These are phyloP conservation scores for Eristalis intricaria DNA, from an alignment of 2,888 invertebrate species.

Conservation along the genomic window DNA sequence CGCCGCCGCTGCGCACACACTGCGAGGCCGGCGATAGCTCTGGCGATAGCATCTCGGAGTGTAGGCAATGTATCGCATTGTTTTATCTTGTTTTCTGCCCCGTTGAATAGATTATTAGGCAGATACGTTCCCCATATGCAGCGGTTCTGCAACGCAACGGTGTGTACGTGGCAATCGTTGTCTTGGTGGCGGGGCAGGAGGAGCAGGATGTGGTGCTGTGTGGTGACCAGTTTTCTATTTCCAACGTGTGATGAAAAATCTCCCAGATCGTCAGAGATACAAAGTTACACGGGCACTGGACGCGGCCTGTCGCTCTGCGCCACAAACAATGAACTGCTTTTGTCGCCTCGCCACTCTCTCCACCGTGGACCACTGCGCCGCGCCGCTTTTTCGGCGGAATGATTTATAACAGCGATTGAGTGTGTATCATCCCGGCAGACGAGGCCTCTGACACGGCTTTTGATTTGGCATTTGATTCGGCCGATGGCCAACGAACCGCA, in stretches of 20 bases:
- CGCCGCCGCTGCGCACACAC: background rate
- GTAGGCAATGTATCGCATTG: slow-evolving; percentile 61
- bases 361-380: slow-evolving; percentile 34
- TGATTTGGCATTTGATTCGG: background rate
- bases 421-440: slow-evolving; percentile 47
- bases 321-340: background rate
- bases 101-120: slow-evolving; percentile 50
- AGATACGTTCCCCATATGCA: slow-evolving; percentile 13
- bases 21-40: background rate
- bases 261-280: slow-evolving; percentile 48
- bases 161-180: slow-evolving; percentile 12
- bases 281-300: background rate
- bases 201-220: slow-evolving; percentile 1
- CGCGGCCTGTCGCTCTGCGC: slow-evolving; percentile 6
- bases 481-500: background rate
- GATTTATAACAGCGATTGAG: slow-evolving; percentile 69
- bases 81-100: slow-evolving; percentile 49
- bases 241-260: slow-evolving; percentile 37
- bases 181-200: background rate
- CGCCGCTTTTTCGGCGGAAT: slow-evolving; percentile 39
- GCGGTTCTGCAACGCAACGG: background rate
- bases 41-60: slow-evolving; percentile 50
- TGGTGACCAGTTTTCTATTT: slow-evolving; percentile 34
- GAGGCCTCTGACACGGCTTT: background rate
- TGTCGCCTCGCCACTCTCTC: background rate